Percentiles rank a stretch among this genome's conserved stretches.
These are phyloP conservation scores for Cerceris ruficornis DNA, from an alignment of 2,888 invertebrate species.

Conservation along the genomic window DNA sequence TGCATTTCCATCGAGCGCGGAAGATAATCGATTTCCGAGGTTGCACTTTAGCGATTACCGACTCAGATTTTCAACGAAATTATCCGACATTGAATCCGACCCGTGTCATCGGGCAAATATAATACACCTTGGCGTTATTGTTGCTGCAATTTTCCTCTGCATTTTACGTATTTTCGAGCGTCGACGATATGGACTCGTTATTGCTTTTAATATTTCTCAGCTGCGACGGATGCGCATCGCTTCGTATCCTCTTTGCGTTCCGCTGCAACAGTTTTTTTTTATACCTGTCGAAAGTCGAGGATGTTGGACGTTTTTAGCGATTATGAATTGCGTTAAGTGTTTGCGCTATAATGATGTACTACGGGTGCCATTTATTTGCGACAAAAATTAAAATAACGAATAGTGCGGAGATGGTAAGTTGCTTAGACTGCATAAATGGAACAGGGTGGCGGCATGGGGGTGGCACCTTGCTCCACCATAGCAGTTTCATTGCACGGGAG, in stretches of 20 bases:
- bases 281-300: constrained; percentile 23
- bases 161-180: constrained; percentile 5
- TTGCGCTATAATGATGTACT: neutral
- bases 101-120: neutral
- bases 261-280: constrained; percentile 25
- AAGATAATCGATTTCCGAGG: neutral
- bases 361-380: too few relatives aligned
- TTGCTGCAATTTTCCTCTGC: constrained; percentile 4
- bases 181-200: constrained; percentile 41
- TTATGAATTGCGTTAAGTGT: constrained; percentile 6
- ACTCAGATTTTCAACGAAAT: too few relatives aligned
- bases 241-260: constrained; percentile 14
- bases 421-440: too few relatives aligned
- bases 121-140: constrained; percentile 6
- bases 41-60: too few relatives aligned
- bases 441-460: too few relatives aligned
- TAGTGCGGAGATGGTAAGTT: too few relatives aligned
- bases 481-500: too few relatives aligned
- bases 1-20: constrained; percentile 34
- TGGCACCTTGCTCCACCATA: too few relatives aligned
- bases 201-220: constrained; percentile 52
- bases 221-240: constrained; percentile 27
- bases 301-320: constrained; percentile 18
- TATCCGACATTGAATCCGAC: too few relatives aligned
- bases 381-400: too few relatives aligned